Evolutionary conservation across 2,113 vertebrate genomes (phyloP).

Genomic region (Urocitellus parryii): DNA sequence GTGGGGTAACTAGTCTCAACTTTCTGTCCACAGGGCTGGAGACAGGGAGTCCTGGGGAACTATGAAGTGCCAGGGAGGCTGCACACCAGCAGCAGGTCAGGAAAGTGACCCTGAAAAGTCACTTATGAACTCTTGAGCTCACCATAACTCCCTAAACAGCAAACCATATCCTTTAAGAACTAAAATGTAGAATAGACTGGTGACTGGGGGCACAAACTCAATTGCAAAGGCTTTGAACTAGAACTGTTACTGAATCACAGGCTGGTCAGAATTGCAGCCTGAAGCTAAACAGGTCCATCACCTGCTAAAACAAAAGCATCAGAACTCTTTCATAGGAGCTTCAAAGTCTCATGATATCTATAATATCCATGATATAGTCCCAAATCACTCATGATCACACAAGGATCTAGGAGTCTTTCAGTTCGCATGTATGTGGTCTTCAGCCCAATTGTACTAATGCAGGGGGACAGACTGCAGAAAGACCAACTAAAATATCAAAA

Average conservation of each 20-base stretch:
- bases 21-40: neutral
- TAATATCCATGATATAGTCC: neutral
- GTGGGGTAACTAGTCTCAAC: neutral
- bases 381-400: neutral
- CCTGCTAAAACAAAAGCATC: neutral
- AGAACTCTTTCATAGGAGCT: neutral
- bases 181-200: neutral
- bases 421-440: neutral
- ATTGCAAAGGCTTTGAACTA: neutral
- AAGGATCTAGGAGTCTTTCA: neutral
- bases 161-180: neutral
- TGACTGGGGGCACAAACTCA: neutral
- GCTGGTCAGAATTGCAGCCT: neutral
- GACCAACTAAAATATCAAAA: neutral
- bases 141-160: neutral
- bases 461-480: neutral
- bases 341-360: neutral
- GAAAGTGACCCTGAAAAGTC: neutral
- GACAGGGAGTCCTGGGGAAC: neutral
- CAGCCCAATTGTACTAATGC: neutral
- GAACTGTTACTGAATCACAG: neutral
- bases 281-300: neutral
- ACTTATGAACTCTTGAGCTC: neutral
- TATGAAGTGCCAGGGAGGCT: neutral
- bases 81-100: neutral